phyloP scores from a whole-genome alignment of 2,113 vertebrate species.

The Kobus ellipsiprymnus region DNA sequence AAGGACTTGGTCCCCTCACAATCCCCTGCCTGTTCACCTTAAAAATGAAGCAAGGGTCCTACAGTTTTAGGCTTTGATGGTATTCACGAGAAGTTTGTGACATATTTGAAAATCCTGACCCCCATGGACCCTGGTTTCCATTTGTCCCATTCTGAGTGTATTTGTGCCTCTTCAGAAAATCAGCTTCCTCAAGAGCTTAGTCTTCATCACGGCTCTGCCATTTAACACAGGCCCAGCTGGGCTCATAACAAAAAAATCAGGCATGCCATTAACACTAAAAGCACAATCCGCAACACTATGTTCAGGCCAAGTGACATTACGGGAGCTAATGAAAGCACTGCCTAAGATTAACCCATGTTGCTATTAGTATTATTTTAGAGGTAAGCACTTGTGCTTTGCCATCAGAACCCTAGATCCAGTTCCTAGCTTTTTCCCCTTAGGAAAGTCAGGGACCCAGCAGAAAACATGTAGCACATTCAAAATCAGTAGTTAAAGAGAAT shows the following conservation, averaged over 20 bases:
- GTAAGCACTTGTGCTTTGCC: background rate
- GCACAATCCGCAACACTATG: background rate
- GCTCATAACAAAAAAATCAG: background rate
- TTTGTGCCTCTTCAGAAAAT: conserved; percentile 7
- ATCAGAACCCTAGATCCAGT: background rate
- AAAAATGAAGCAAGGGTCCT: background rate
- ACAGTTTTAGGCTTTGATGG: background rate
- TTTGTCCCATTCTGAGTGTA: background rate
- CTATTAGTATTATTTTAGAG: background rate
- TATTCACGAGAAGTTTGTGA: background rate
- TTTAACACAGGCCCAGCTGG: background rate
- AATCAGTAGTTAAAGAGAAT: background rate
- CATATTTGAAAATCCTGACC: conserved; percentile 26
- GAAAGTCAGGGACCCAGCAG: background rate
- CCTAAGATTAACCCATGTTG: background rate
- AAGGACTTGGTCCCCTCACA: background rate
- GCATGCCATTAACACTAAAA: background rate
- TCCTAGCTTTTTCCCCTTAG: background rate
- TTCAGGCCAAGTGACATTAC: background rate
- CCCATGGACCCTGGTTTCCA: background rate
- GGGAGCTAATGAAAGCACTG: background rate
- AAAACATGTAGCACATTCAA: background rate
- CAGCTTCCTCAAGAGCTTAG: background rate
- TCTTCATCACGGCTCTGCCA: background rate
- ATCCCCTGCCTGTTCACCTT: background rate